Evolutionary conservation across 2,797 vertebrate species (phyloP).

Genomic region (Todus mexicanus): DNA sequence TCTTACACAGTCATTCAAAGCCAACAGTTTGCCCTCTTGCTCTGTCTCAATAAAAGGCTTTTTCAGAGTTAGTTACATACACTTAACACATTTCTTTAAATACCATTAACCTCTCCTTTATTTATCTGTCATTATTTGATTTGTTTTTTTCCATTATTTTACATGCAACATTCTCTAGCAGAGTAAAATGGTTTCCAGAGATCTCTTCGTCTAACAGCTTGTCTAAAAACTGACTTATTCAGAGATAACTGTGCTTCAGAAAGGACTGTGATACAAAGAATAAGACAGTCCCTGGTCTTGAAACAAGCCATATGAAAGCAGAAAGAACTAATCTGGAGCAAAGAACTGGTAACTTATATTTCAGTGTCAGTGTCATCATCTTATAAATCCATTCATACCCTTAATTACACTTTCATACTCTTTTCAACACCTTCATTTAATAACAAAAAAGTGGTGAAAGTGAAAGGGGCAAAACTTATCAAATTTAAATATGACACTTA

Average conservation of each 20-base stretch:
- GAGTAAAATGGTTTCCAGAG: background rate
- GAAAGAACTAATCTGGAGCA: background rate
- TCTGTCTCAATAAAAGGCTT: background rate
- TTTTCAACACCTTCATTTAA: background rate
- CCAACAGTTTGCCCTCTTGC: background rate
- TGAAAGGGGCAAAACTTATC: background rate
- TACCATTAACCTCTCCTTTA: background rate
- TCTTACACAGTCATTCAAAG: background rate
- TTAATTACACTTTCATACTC: too few relatives aligned
- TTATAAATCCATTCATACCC: background rate
- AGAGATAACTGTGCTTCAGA: background rate
- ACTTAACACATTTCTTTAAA: constrained; percentile 15
- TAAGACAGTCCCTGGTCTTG: too few relatives aligned
- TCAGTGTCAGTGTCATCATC: background rate
- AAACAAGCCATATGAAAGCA: background rate
- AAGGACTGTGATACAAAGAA: background rate
- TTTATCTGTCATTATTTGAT: background rate
- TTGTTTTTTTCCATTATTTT: background rate
- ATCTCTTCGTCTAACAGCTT: background rate
- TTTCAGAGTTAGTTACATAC: background rate
- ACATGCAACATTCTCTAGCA: background rate
- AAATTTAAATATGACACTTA: background rate
- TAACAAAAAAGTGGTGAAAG: background rate
- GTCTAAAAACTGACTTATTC: background rate
- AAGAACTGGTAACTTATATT: background rate